Conservation (phyloP, 2,113 vertebrate genomes). For the Phaetusa simplex region DNA sequence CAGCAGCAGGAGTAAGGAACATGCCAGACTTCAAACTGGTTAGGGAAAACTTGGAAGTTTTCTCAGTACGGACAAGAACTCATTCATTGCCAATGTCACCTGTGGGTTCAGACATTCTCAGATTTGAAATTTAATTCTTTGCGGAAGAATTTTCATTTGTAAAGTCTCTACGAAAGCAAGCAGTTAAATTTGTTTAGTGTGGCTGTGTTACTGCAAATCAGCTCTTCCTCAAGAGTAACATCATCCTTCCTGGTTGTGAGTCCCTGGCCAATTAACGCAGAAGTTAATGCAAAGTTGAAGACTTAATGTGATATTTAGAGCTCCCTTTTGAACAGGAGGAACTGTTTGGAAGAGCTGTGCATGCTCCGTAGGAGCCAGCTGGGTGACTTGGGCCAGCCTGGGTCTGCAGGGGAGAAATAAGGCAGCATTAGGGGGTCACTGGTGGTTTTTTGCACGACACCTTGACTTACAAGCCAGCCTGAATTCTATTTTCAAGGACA, state of each 20-base stretch:
- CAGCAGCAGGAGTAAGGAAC: background rate
- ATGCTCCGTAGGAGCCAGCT: background rate
- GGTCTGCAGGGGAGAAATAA: background rate
- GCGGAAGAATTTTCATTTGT: rapidly evolving
- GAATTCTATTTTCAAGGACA: background rate
- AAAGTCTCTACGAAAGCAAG: background rate
- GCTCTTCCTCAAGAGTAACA: background rate
- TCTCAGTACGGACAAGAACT: background rate
- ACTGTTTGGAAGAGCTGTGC: background rate
- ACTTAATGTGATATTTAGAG: background rate
- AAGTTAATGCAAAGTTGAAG: background rate
- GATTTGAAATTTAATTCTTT: background rate
- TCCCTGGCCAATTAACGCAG: background rate
- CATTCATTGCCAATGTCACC: background rate
- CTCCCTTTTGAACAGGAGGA: background rate
- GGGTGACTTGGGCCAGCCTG: background rate
- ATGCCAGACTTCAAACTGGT: background rate
- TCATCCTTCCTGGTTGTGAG: background rate
- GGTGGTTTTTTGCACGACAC: background rate
- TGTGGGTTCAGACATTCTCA: background rate
- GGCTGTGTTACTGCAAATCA: background rate
- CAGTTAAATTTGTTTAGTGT: background rate
- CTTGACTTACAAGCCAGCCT: background rate
- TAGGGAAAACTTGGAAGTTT: background rate
- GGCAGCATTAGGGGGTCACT: background rate